Percentiles rank a stretch among this genome's conserved stretches.
Evolutionary conservation across 2,797 vertebrate species (phyloP).

Genomic region (Sus cebifrons): DNA sequence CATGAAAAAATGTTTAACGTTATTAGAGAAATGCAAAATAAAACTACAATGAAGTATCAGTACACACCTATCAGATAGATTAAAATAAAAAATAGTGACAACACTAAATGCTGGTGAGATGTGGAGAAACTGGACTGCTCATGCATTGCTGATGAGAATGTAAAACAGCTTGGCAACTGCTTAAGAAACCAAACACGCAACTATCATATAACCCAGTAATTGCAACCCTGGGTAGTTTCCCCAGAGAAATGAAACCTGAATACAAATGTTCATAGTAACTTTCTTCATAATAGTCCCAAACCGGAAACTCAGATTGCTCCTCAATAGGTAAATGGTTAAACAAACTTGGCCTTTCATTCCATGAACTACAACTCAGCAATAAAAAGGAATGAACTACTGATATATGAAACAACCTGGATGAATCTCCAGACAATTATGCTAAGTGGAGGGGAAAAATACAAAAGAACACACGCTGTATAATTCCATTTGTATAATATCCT

Average conservation of each 20-base stretch:
- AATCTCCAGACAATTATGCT: not conserved
- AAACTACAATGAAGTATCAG: slow-evolving; percentile 19
- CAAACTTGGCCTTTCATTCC: not conserved
- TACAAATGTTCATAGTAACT: not conserved
- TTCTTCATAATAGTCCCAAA: not conserved
- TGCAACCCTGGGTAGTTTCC: not conserved
- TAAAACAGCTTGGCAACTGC: not conserved
- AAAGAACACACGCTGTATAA: not conserved
- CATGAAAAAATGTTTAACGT: not conserved
- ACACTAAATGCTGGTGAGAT: not conserved
- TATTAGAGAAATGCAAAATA: slow-evolving; percentile 30
- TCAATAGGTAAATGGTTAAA: not conserved
- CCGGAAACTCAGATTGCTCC: not conserved
- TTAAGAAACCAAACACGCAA: not conserved
- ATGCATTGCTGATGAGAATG: not conserved
- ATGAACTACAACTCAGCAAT: not conserved
- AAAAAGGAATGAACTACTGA: not conserved
- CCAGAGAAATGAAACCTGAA: not conserved
- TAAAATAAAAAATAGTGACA: not conserved
- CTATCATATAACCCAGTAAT: not conserved
- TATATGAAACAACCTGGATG: not conserved
- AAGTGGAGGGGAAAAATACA: not conserved
- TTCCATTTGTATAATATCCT: not conserved
- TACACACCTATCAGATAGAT: not conserved
- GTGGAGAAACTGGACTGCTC: not conserved